Base-by-base conservation (phyloP, 2,888 invertebrate genomes). In the Galeopsomyia nigrocyanea region DNA sequence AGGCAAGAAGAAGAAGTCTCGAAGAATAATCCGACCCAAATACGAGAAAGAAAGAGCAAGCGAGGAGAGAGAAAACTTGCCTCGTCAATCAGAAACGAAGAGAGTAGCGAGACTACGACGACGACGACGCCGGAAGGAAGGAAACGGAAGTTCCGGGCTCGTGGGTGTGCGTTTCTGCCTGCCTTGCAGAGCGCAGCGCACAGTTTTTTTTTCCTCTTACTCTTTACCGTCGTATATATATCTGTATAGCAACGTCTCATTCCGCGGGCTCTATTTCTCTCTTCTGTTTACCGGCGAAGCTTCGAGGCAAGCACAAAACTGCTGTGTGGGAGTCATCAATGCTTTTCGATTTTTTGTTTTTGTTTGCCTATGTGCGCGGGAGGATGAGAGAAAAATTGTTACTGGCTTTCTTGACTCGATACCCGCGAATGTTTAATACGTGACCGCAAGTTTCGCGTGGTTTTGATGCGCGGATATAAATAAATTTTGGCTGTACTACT, bases 71-170 rank as follows among this genome's bases (percentile, higher is more conserved):
- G 60, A 82, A 84, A 86, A 86, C 81, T 86, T 86, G 79, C 81
- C 82, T 84, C 86, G 85, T 86, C 83, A 80, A 86, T 86, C 86
- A 85, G 83, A 78, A n/a, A 69, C 47, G 10, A 39, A 39, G 39
- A 39, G 39, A 39, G 39, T 10, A 39, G 39, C 39, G 39, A 39
- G 39, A 39, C 39, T 10, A 39, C 39, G 10, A 26, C 39, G 39
- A 39, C 39, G 39, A 39, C 26, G 67, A 69, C 76, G 78, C 77
- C 84, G 85, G 84, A 85, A 84, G 84, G 84, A 84, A 85, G 84
- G 83, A 81, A 82, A 63, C 75, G 80, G 81, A 83, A 85, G 82
- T 83, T 83, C 82, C 83, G 82, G 82, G 81, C 81, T 64, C 56
- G 16, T 31, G 16, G 49, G 46, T 22, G 31, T 74, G 74, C 77